phyloP scores from a whole-genome alignment of 2,888 invertebrate species.

The Phania funesta region DNA sequence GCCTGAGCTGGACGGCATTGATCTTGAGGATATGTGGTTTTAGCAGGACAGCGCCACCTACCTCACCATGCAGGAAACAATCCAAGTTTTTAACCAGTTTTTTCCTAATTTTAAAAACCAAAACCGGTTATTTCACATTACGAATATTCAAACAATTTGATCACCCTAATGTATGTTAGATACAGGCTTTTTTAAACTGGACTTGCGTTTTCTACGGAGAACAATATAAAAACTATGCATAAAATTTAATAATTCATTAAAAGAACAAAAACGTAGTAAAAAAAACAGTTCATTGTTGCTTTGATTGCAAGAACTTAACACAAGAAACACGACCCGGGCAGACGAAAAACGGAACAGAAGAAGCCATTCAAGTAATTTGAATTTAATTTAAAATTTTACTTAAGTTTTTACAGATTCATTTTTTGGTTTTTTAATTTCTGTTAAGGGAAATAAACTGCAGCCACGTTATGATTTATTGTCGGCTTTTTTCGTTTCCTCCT shows the following conservation, averaged over 20 bases:
- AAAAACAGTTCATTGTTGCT: constrained; percentile 9
- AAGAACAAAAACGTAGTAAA: not conserved
- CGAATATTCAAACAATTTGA: too few relatives aligned
- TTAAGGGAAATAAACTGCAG: constrained; percentile 51
- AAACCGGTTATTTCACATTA: too few relatives aligned
- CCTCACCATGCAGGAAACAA: too few relatives aligned
- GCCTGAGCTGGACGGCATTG: too few relatives aligned
- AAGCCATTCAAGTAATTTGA: constrained; percentile 53
- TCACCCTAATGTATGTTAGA: too few relatives aligned
- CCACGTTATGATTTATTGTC: constrained; percentile 40
- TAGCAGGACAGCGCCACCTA: too few relatives aligned
- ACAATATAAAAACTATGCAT: constrained; percentile 32
- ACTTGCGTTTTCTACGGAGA: constrained; percentile 40
- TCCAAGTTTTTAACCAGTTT: too few relatives aligned
- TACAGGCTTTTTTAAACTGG: constrained; percentile 6
- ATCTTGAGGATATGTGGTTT: too few relatives aligned
- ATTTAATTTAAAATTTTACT: constrained; percentile 55
- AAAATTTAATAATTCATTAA: constrained; percentile 51
- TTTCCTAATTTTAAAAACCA: too few relatives aligned
- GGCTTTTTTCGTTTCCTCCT: constrained; percentile 12
- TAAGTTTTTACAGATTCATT: constrained; percentile 45
- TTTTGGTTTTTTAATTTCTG: constrained; percentile 7
- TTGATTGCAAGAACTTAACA: constrained; percentile 3
- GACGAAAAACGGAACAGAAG: constrained; percentile 30
- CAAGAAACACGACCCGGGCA: not conserved